Conservation (phyloP, 1,140 invertebrate species). For the Orchestia grillus region DNA sequence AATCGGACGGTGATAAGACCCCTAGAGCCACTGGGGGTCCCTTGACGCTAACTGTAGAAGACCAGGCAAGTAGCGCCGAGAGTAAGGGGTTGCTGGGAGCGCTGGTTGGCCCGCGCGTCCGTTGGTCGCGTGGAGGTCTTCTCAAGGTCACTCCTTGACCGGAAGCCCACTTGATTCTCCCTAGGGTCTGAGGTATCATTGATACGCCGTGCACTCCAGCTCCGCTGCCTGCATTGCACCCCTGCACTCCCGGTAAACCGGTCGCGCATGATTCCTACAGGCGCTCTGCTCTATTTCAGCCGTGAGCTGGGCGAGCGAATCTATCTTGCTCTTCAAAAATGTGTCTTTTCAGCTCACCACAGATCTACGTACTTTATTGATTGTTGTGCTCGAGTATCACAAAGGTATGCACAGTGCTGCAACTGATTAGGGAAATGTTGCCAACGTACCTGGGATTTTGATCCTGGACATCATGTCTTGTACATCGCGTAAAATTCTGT, state of each 20-base stretch:
- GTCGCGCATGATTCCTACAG: not conserved
- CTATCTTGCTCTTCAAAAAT: not conserved
- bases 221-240: not conserved
- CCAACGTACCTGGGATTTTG: too few relatives aligned
- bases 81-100: not conserved
- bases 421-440: too few relatives aligned
- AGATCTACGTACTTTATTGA: not conserved
- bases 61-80: too few relatives aligned
- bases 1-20: not conserved
- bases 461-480: too few relatives aligned
- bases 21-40: not conserved
- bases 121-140: conserved; percentile 25
- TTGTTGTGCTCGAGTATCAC: not conserved
- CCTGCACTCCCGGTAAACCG: not conserved
- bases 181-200: conserved; percentile 28
- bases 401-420: not conserved
- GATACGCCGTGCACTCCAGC: conserved; percentile 17
- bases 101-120: not conserved
- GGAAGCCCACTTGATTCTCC: conserved; percentile 27
- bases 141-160: conserved; percentile 37
- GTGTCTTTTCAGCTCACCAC: not conserved
- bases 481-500: too few relatives aligned
- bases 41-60: not conserved
- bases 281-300: not conserved
- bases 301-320: not conserved